Base-by-base conservation (phyloP, 2,888 invertebrate species). In the Caenorhabditis doughertyi region DNA sequence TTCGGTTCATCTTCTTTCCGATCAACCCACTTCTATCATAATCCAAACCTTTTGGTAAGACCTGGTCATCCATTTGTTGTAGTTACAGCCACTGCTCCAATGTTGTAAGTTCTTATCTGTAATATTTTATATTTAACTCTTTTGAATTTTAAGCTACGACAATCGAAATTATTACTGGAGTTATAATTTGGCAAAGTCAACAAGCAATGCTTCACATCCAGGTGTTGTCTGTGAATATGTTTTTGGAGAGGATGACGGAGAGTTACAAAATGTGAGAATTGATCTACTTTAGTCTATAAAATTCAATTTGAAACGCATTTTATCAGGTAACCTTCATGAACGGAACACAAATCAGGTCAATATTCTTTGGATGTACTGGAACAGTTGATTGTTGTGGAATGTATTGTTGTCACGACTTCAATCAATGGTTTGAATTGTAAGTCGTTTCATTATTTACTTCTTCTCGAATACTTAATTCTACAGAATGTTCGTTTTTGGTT, bases 101-200 rank as follows among this genome's bases (percentile, higher is more conserved):
- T 76, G 18, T 60, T 76, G 76, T 76, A 29, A 67, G 76, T 32
- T 39, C n/a, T n/a, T 18, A 23, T 29, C 16, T 18, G 8, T 21
- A 21, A 49, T 27, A 3, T 18, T 8, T 1, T 29, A 3, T 13
- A 4, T 49, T 51, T 3, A 2, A 44, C 62, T n/a, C 7, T 47
- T 7, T 49, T 1, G n/a, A 47, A 39, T 42, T 35, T 76, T n/a
- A 42, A 76, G 76, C 23, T 76, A 76, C 32, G 76, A 76, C 60
- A 67, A 76, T 21, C 23, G 76, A 39, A 67, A 76, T 23, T 76
- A 76, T 42, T 68, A 76, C 35, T 76, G 76, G 76, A 68, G 51
- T 18, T 76, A 68, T 42, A 25, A 51, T 51, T 23, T 65, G 35
- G 51, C 51, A 16, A 65, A 65, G 23, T 65, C 65, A 8, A 32